These are phyloP conservation scores for Achatina immaculata DNA, from an alignment of 1,140 invertebrate species.

Conservation along the genomic window DNA sequence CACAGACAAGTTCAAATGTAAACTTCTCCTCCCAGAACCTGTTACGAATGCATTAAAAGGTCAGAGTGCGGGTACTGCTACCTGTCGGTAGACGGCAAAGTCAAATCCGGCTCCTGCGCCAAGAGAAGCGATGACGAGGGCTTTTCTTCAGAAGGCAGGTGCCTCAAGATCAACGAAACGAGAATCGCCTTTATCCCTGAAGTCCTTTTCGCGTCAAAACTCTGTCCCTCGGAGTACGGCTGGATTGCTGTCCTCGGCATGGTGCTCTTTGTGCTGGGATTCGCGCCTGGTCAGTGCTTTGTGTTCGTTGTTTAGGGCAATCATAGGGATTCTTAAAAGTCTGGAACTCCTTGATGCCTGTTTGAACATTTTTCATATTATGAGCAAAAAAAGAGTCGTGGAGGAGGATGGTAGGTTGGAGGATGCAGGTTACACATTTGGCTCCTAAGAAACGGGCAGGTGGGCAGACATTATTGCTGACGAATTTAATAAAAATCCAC, in stretches of 20 bases:
- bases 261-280: slow-evolving; percentile 72
- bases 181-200: not conserved
- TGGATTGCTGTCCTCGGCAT: slow-evolving; percentile 74
- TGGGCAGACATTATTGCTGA: too few species aligned
- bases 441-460: too few species aligned
- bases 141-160: not conserved
- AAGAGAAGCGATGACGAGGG: slow-evolving; percentile 40
- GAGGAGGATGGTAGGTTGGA: too few species aligned
- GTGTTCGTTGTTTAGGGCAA: too few species aligned
- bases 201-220: slow-evolving; percentile 58
- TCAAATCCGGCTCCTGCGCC: slow-evolving; percentile 51
- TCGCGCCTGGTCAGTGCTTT: slow-evolving; percentile 71
- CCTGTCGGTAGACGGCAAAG: slow-evolving; percentile 24
- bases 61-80: slow-evolving; percentile 73
- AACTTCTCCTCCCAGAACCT: slow-evolving; percentile 63
- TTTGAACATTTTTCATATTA: too few species aligned
- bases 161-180: not conserved
- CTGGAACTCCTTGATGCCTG: too few species aligned
- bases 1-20: too few species aligned
- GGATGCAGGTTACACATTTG: too few species aligned
- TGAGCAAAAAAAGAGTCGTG: too few species aligned
- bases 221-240: slow-evolving; percentile 72
- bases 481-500: too few species aligned
- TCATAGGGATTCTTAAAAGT: too few species aligned
- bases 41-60: slow-evolving; percentile 67